Evolutionary conservation across 1,140 invertebrate species (phyloP), one percentile per base, ranked within the genome.

Genomic region (Aphidius gifuensis): DNA sequence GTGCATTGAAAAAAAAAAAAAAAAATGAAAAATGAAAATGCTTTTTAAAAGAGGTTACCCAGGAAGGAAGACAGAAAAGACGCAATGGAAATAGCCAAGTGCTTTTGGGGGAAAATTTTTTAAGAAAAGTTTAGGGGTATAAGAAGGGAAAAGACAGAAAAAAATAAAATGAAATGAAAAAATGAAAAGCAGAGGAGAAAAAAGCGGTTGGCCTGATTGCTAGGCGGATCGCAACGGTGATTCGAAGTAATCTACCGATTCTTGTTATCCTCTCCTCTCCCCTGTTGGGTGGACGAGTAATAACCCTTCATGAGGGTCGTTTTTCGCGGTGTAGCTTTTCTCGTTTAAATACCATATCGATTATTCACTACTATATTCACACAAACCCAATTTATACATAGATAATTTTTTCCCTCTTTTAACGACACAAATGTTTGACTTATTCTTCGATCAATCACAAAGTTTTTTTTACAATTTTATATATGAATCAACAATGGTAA

Each of bases 171-270:
- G 40, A 68, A 62, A 69, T 68, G 66, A 60, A 58, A 57, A 45
- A 66, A 58, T 72, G 51, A 64, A 63, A 66, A 66, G 5, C 45
- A 11, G 23, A 59, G 47, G 42, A 43, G 39, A 59, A 59, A 73
- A 73, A 69, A 71, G 67, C 63, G 68, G 67, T 64, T 64, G 65
- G 66, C 65, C 68, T 73, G 74, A 76, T 74, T 74, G 73, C 70
- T 74, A 75, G 72, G 72, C 69, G 71, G 74, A 73, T 74, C 71
- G 68, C 66, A 69, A 70, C 71, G 73, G 72, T 76, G 74, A 76
- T 76, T 76, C 70, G 74, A 70, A 69, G 69, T 74, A 75, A 76
- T 76, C 73, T 73, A 75, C 72, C 68, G 71, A 71, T 75, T 76
- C 74, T 76, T 75, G 74, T 75, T 76, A 75, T 73, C 68, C 60